A percentile compares a stretch with the other conserved stretches of the same genome.
phyloP scores from a whole-genome alignment of 2,888 invertebrate genomes.

The Drosophila ezoana region DNA sequence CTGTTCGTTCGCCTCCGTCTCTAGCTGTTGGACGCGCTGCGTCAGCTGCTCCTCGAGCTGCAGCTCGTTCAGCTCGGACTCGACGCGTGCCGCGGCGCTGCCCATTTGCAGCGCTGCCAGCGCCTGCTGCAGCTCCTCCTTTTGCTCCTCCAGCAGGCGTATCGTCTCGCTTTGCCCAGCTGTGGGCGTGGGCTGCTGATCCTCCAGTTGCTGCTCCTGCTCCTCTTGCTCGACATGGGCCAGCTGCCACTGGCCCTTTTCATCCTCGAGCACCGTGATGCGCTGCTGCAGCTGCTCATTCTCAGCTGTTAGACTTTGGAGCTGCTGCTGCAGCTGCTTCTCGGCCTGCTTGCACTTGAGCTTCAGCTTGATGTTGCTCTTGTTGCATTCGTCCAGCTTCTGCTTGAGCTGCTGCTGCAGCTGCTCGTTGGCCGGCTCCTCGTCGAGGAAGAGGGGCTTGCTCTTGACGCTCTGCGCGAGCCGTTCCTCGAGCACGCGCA shows the following conservation, averaged over 20 bases:
- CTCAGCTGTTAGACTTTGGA: too few relatives aligned
- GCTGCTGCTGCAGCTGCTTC: constrained; percentile 89
- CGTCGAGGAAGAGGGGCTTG: constrained; percentile 81
- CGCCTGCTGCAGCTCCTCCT: constrained; percentile 87
- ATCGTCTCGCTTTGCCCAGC: constrained; percentile 71
- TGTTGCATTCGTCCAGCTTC: constrained; percentile 91
- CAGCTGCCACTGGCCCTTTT: constrained; percentile 95
- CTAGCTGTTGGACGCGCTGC: constrained; percentile 77
- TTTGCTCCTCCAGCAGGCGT: constrained; percentile 86
- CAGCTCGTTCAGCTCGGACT: constrained; percentile 91
- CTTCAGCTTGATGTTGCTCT: constrained; percentile 84
- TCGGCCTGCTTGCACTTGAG: constrained; percentile 90
- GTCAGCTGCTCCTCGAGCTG: constrained; percentile 92
- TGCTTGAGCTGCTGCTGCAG: constrained; percentile 87
- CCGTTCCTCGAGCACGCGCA: constrained; percentile 84
- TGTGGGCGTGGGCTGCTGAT: neutral
- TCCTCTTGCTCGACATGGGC: constrained; percentile 72
- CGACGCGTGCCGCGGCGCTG: constrained; percentile 89
- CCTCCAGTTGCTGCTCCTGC: neutral
- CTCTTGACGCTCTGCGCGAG: constrained; percentile 73
- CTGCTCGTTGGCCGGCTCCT: constrained; percentile 64
- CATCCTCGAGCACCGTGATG: constrained; percentile 94
- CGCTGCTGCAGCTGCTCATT: constrained; percentile 89
- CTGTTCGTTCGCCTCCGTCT: constrained; percentile 86
- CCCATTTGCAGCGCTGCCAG: constrained; percentile 84